phyloP scores from a whole-genome alignment of 2,888 invertebrate species.

The Phalangium opilio region DNA sequence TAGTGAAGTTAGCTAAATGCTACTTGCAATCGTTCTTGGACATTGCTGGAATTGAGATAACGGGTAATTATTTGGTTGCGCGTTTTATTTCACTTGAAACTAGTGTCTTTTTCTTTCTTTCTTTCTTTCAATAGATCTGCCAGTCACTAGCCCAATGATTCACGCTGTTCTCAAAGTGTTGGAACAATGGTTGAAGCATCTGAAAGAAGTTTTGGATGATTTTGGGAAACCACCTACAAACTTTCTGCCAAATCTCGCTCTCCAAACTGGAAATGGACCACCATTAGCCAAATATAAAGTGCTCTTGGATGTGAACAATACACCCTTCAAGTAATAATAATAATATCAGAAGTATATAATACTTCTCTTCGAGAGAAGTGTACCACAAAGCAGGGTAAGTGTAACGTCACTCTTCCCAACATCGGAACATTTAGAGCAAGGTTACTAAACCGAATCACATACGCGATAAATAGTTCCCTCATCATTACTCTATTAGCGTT shows the following conservation, averaged over 20 bases:
- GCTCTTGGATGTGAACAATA: conserved; percentile 78
- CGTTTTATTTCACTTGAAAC: too few species aligned
- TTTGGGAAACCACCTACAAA: conserved; percentile 63
- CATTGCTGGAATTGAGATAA: conserved; percentile 73
- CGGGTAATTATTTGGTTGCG: conserved; percentile 48
- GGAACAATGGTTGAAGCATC: conserved; percentile 71
- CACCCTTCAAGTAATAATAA: conserved; percentile 64
- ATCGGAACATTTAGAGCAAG: too few species aligned
- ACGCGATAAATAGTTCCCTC: too few species aligned
- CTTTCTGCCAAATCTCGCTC: conserved; percentile 80
- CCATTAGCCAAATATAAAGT: conserved; percentile 84
- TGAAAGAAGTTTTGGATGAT: conserved; percentile 57
- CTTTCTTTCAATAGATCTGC: conserved; percentile 63
- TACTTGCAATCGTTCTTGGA: conserved; percentile 76
- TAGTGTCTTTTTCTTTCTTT: too few species aligned
- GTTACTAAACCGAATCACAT: too few species aligned
- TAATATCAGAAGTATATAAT: too few species aligned
- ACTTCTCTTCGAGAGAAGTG: too few species aligned
- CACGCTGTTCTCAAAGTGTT: conserved; percentile 73
- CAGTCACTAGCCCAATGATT: conserved; percentile 82
- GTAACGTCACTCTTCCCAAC: too few species aligned
- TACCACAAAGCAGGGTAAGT: too few species aligned
- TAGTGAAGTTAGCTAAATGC: conserved; percentile 63
- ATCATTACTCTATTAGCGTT: too few species aligned
- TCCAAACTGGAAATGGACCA: conserved; percentile 50